Percentiles rank a stretch among this genome's conserved stretches.
phyloP scores from a whole-genome alignment of 1,140 invertebrate genomes.

The Pemphigus obesinymphae region DNA sequence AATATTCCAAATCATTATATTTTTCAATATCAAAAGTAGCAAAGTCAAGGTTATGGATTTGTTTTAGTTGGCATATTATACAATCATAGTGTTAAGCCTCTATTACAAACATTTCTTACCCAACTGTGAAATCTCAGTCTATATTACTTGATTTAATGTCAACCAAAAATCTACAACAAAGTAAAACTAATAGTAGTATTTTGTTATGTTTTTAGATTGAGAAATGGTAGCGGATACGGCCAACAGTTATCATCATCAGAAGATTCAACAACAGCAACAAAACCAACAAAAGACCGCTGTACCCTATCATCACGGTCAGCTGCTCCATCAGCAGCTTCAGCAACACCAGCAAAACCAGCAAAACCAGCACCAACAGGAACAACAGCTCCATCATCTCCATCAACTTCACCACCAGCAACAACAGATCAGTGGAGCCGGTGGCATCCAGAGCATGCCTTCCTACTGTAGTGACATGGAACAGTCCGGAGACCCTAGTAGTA shows the following conservation, averaged over 20 bases:
- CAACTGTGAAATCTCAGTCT: too few relatives aligned
- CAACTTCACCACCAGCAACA: constrained; percentile 48
- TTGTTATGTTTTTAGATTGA: neutral
- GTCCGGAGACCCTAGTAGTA: constrained; percentile 45
- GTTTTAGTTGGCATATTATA: too few relatives aligned
- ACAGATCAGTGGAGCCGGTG: constrained; percentile 34
- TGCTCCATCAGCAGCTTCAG: neutral
- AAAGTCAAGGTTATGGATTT: too few relatives aligned
- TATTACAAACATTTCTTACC: too few relatives aligned
- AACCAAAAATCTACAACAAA: too few relatives aligned
- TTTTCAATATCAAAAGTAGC: too few relatives aligned
- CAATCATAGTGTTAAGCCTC: too few relatives aligned
- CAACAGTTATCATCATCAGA: neutral
- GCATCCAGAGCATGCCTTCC: constrained; percentile 41
- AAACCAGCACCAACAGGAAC: neutral
- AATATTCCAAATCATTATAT: too few relatives aligned
- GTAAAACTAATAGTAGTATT: too few relatives aligned
- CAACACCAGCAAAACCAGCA: constrained; percentile 2
- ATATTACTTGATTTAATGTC: too few relatives aligned
- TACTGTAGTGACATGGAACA: constrained; percentile 47
- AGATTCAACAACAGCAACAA: neutral
- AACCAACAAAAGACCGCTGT: neutral
- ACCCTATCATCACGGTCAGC: neutral
- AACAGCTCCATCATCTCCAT: neutral
- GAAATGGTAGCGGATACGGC: constrained; percentile 37